Percentiles rank a stretch among this genome's conserved stretches.
These are phyloP conservation scores for Lysiphlebus fabarum DNA, from an alignment of 1,140 invertebrate genomes.

Conservation along the genomic window DNA sequence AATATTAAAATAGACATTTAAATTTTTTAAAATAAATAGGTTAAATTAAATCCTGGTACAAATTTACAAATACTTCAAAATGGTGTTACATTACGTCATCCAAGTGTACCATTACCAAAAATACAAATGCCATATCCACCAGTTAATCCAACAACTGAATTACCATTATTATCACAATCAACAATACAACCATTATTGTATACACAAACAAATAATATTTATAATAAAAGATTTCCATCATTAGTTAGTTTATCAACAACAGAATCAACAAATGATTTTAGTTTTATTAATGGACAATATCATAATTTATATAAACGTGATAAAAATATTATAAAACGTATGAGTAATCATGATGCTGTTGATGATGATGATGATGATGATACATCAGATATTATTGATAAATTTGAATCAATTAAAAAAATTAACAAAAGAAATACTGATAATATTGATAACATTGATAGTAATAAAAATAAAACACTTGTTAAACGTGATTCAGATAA, in stretches of 20 bases:
- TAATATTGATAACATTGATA: conserved; percentile 5
- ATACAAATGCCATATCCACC: conserved; percentile 42
- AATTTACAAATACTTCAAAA: conserved; percentile 43
- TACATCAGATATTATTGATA: neutral
- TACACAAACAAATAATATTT: conserved; percentile 27
- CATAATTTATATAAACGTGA: conserved; percentile 37
- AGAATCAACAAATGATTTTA: conserved; percentile 30
- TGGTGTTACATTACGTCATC: conserved; percentile 48
- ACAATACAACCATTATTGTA: conserved; percentile 17
- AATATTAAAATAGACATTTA: too few species aligned
- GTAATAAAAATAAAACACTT: conserved; percentile 3
- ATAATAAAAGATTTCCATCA: conserved; percentile 26
- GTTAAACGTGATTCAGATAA: conserved; percentile 13
- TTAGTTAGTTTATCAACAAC: neutral
- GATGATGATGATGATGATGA: neutral
- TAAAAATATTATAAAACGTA: conserved; percentile 28
- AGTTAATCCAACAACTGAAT: conserved; percentile 29
- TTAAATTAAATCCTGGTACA: conserved; percentile 49
- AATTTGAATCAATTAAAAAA: conserved; percentile 21
- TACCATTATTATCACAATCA: conserved; percentile 18
- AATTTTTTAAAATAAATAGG: conserved; percentile 29
- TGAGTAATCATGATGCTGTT: conserved; percentile 21
- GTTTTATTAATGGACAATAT: conserved; percentile 39
- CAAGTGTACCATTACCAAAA: conserved; percentile 33
- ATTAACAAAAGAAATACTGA: conserved; percentile 25